phyloP scores from a whole-genome alignment of 2,113 vertebrate species.

The Mesocricetus auratus region DNA sequence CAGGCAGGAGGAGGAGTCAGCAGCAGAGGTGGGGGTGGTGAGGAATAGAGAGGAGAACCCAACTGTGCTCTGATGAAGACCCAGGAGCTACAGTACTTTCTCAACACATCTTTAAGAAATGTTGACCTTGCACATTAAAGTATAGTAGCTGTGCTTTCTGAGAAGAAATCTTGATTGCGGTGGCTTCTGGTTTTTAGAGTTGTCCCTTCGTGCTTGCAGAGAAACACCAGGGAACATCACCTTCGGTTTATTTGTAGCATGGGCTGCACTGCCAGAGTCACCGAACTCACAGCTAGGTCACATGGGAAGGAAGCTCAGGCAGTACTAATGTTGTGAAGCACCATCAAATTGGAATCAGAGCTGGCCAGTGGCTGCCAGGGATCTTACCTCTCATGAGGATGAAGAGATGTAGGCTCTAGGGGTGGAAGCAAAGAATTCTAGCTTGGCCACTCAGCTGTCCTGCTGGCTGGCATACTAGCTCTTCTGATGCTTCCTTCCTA shows the following conservation, averaged over 20 bases:
- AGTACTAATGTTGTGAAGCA: not conserved
- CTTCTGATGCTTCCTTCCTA: not conserved
- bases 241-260: not conserved
- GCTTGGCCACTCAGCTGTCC: not conserved
- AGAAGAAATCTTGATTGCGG: slow-evolving; percentile 39
- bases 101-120: not conserved
- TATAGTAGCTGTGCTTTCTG: not conserved
- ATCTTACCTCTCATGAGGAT: not conserved
- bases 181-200: not conserved
- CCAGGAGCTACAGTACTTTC: slow-evolving; percentile 44
- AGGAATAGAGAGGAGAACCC: not conserved
- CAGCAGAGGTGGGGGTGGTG: not conserved
- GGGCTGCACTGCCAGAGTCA: not conserved
- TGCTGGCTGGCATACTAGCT: not conserved
- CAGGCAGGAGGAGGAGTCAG: slow-evolving; percentile 67
- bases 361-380: not conserved
- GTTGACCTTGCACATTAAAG: not conserved
- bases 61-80: not conserved
- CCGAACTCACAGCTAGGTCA: not conserved
- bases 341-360: not conserved
- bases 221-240: not conserved
- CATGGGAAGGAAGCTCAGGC: not conserved
- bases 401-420: not conserved
- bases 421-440: not conserved
- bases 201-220: not conserved